Evolutionary conservation across 2,113 vertebrate genomes (phyloP), one percentile per base, ranked within the genome.

Genomic region (Scartelaos histophorus): DNA sequence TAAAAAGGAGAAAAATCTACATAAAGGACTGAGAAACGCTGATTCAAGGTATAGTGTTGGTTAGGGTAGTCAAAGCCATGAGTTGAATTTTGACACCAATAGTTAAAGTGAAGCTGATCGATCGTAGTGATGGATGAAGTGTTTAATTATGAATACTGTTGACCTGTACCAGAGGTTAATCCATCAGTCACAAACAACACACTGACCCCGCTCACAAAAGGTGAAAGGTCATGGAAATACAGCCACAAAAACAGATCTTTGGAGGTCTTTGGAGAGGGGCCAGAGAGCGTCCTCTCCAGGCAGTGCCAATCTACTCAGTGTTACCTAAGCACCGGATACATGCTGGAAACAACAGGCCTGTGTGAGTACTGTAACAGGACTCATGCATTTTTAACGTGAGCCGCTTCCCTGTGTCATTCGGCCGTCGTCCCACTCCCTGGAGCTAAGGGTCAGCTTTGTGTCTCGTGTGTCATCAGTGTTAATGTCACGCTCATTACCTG

Each of bases 281-380:
- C 6, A 58, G 66, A 68, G 38, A 80, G 77, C 73, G 75, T 66
- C 57, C 73, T 82, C 70, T 88, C 69, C 72, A 29, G 67, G 43
- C 82, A 60, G 56, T 83, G 87, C 87, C 89, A 85, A 86, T 69
- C 80, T 84, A 85, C 87, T 91, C 83, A 90, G 83, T 91, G 90
- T 89, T 87, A 88, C 86, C 89, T 78, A 85, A 91, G 87, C 89
- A 88, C 84, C 71, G 69, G 83, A 91, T 83, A 90, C 88, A 91
- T 49, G 80, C 85, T 87, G 87, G 87, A 84, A 85, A 90, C 92
- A 90, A 90, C 82, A 75, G 83, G 38, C 81, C 82, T 83, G 78
- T 83, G 84, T 79, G 82, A 90, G 85, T 74, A 76, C 85, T 77
- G 82, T 75, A 83, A 88, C 84, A 66, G 75, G 13, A 22, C 77